Percentiles rank a stretch among this genome's conserved stretches.
These are phyloP conservation scores for Venturia canescens DNA, from an alignment of 1,140 invertebrate genomes.

Conservation along the genomic window DNA sequence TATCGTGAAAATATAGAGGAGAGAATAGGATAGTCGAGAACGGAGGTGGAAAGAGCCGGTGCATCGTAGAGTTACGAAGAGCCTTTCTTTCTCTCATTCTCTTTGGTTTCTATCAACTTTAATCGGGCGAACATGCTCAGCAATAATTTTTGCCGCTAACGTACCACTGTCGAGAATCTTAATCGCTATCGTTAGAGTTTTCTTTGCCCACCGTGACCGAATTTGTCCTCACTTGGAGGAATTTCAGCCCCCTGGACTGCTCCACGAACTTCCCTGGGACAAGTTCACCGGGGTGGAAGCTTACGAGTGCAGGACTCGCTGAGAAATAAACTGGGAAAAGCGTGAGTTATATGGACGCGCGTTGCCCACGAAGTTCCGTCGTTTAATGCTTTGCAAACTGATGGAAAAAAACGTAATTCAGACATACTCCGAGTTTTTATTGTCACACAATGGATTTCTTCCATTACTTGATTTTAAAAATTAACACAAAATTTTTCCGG, in stretches of 20 bases:
- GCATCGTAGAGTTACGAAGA: slow-evolving; percentile 51
- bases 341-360: not conserved
- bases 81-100: slow-evolving; percentile 43
- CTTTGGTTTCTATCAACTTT: slow-evolving; percentile 34
- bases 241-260: not conserved
- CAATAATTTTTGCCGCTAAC: slow-evolving; percentile 58
- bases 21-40: slow-evolving; percentile 38
- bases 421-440: no score
- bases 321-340: not conserved
- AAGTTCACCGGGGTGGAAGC: not conserved
- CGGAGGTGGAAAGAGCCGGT: slow-evolving; percentile 48
- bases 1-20: slow-evolving; percentile 6
- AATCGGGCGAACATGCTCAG: slow-evolving; percentile 39
- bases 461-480: no score
- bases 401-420: no score
- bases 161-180: slow-evolving; percentile 54
- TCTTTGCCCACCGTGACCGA: slow-evolving; percentile 2
- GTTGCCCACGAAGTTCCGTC: not conserved
- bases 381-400: no score
- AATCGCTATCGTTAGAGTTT: slow-evolving; percentile 57
- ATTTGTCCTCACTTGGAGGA: not conserved
- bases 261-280: not conserved
- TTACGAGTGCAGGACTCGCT: slow-evolving; percentile 5
- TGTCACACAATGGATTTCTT: no score
- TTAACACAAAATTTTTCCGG: no score